Conservation (phyloP, 2,888 invertebrate species). For the Anthophora plumipes region DNA sequence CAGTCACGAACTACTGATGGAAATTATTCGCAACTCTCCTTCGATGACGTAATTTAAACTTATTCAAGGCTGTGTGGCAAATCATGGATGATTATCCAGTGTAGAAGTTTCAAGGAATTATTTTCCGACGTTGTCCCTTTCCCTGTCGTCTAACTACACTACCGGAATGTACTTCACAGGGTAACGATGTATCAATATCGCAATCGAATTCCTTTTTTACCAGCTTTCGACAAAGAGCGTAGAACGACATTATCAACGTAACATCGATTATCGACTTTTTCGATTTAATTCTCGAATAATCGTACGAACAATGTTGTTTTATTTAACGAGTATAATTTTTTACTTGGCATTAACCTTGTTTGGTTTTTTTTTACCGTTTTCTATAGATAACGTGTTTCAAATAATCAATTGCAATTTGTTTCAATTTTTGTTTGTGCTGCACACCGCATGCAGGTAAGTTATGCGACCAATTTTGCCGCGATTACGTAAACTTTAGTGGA, state of each 20-base stretch:
- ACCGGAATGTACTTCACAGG: neutral
- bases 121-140: too few species aligned
- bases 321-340: neutral
- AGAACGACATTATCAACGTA: neutral
- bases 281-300: neutral
- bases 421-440: neutral
- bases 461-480: neutral
- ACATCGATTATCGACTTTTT: neutral
- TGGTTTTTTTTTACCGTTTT: neutral
- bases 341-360: neutral
- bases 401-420: neutral
- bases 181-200: neutral
- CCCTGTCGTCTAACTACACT: too few species aligned
- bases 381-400: neutral
- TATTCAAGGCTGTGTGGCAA: slow-evolving; percentile 9
- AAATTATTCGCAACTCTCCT: slow-evolving; percentile 32
- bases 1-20: slow-evolving; percentile 14
- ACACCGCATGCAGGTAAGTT: neutral
- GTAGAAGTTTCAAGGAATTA: neutral
- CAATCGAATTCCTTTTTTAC: neutral
- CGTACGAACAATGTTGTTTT: too few species aligned
- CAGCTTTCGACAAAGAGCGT: neutral
- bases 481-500: neutral
- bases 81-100: neutral
- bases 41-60: slow-evolving; percentile 42